Evolutionary conservation across 1,140 invertebrate genomes (phyloP).

Genomic region (Drosophila carrolli): DNA sequence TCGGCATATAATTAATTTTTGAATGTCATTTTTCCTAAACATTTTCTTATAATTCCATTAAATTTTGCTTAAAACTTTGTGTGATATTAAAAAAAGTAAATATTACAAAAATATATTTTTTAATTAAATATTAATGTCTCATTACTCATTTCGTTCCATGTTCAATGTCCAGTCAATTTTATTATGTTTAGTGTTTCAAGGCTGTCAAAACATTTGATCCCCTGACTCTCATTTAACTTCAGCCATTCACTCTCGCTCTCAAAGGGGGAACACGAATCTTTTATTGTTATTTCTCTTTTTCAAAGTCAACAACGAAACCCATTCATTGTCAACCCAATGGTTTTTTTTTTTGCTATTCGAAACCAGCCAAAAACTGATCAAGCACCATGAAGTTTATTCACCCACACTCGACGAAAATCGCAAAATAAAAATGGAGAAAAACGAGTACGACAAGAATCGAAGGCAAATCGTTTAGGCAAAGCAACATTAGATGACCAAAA

Average conservation of each 20-base stretch:
- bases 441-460: constrained; percentile 47
- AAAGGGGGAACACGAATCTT: constrained; percentile 5
- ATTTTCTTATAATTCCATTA: too few relatives aligned
- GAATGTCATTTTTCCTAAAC: too few relatives aligned
- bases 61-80: too few relatives aligned
- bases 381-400: constrained; percentile 74
- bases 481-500: constrained; percentile 47
- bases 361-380: constrained; percentile 40
- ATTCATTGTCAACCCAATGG: constrained; percentile 71
- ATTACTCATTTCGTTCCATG: not conserved
- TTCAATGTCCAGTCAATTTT: not conserved
- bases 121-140: too few relatives aligned
- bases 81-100: too few relatives aligned
- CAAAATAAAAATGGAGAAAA: constrained; percentile 41
- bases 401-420: constrained; percentile 58
- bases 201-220: constrained; percentile 39
- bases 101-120: too few relatives aligned
- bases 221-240: constrained; percentile 43
- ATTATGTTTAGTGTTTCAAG: constrained; percentile 34
- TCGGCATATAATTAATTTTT: too few relatives aligned
- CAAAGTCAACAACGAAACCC: constrained; percentile 69
- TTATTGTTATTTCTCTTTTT: constrained; percentile 33
- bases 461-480: constrained; percentile 40
- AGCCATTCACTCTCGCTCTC: constrained; percentile 71
- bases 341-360: constrained; percentile 24